Base-by-base conservation (phyloP, 2,888 invertebrate species). In the Yponomeuta malinellus region DNA sequence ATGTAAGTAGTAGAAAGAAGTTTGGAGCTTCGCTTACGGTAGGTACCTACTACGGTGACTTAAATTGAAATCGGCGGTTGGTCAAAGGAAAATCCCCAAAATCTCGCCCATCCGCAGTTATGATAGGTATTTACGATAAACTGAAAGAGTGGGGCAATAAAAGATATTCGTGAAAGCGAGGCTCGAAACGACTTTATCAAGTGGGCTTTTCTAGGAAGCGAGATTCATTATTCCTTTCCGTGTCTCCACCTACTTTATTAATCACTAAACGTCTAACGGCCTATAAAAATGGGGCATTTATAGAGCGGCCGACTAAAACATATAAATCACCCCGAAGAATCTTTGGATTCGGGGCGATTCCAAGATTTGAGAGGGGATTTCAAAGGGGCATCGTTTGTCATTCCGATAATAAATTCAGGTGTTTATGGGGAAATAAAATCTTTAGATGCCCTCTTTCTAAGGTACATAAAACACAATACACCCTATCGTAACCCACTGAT, bases 251-350 rank as follows among this genome's bases (percentile, higher is more conserved):
- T 86, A 88, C 88, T 90, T 89, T 89, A 90, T 89, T 87, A 89
- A 90, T 89, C 88, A 88, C 84, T 89, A 85, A 91, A 89, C 83
- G 88, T 90, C 90, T 85, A 84, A 83, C 84, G 81, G 85, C 84
- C 83, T 84, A 87, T 91, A 90, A 90, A 90, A 89, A 81, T 79
- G 79, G 79, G 85, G 84, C 89, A 82, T 90, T 90, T 89, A 91
- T 90, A 89, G 88, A 87, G 85, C 82, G 78, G 81, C 81, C 83
- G 85, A 87, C 86, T 87, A 88, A 86, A 88, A 85, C 80, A 80
- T 86, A 90, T 90, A 89, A 90, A 90, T 90, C 83, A 81, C 76
- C 78, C 73, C 80, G 79, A 81, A 88, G 86, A 89, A 90, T 88
- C 69, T 63, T 59, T 33, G 69, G 82, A 85, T 83, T 75, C 76